phyloP scores from a whole-genome alignment of 2,797 vertebrate species.

The Catamblyrhynchus diadema region DNA sequence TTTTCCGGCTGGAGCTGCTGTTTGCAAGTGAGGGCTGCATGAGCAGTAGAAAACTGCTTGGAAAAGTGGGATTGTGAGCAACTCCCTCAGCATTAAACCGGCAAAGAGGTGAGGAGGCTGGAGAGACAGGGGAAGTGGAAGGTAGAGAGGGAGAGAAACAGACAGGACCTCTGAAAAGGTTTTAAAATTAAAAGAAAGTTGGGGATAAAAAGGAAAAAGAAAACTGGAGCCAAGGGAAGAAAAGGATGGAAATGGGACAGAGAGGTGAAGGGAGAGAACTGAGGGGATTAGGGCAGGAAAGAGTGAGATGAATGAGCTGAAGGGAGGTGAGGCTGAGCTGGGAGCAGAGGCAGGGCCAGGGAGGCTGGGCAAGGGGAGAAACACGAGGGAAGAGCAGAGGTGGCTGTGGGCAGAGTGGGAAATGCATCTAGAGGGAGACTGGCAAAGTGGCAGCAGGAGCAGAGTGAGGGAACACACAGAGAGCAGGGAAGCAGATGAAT shows the following conservation, averaged over 20 bases:
- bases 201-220: rapidly evolving
- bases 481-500: neutral
- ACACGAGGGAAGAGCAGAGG: neutral
- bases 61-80: neutral
- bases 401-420: neutral
- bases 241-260: neutral
- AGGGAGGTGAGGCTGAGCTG: neutral
- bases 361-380: neutral
- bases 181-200: neutral
- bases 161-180: neutral
- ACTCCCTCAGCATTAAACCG: neutral
- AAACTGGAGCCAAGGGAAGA: neutral
- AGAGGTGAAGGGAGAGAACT: neutral
- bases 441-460: neutral
- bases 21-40: neutral
- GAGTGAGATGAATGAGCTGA: neutral
- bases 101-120: slow-evolving; percentile 14
- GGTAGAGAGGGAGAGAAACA: neutral
- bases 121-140: neutral
- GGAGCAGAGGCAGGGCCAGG: neutral
- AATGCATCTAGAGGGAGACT: neutral
- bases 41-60: neutral
- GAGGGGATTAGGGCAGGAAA: neutral
- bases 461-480: neutral
- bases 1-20: slow-evolving; percentile 21